A percentile compares a stretch with the other conserved stretches of the same genome.
These are phyloP conservation scores for Tigriopus californicus DNA, from an alignment of 2,888 invertebrate genomes.

Conservation along the genomic window DNA sequence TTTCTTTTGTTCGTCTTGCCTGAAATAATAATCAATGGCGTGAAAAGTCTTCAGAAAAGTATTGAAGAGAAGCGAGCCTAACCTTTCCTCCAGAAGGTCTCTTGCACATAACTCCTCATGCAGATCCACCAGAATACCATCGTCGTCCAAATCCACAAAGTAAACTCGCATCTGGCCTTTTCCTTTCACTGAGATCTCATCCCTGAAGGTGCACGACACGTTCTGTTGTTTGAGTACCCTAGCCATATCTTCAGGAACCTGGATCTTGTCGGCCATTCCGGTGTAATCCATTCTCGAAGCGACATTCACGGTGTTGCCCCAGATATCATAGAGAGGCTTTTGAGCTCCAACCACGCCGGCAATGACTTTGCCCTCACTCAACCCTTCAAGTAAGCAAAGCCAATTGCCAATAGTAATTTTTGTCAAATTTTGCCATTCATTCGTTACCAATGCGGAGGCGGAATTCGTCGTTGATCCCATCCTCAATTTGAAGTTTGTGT, in stretches of 20 bases:
- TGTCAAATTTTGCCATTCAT: no score
- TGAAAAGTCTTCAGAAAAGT: no score
- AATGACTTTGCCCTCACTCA: slow-evolving; percentile 72
- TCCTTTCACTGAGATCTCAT: slow-evolving; percentile 33
- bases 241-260: slow-evolving; percentile 32
- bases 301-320: slow-evolving; percentile 93
- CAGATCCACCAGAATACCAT: not conserved
- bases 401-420: no score
- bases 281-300: slow-evolving; percentile 90
- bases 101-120: no score
- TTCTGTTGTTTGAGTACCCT: slow-evolving; percentile 25
- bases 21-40: no score
- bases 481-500: slow-evolving; percentile 24
- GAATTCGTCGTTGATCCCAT: slow-evolving; percentile 34
- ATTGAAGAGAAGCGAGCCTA: no score
- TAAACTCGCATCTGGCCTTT: slow-evolving; percentile 28
- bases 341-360: slow-evolving; percentile 86
- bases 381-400: slow-evolving; percentile 44
- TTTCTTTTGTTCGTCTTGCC: no score
- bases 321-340: slow-evolving; percentile 86
- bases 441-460: slow-evolving; percentile 21
- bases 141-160: slow-evolving; percentile 21
- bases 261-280: slow-evolving; percentile 56
- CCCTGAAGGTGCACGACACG: slow-evolving; percentile 29
- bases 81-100: no score